phyloP scores from a whole-genome alignment of 1,140 invertebrate genomes.

The Drosophila parvula region DNA sequence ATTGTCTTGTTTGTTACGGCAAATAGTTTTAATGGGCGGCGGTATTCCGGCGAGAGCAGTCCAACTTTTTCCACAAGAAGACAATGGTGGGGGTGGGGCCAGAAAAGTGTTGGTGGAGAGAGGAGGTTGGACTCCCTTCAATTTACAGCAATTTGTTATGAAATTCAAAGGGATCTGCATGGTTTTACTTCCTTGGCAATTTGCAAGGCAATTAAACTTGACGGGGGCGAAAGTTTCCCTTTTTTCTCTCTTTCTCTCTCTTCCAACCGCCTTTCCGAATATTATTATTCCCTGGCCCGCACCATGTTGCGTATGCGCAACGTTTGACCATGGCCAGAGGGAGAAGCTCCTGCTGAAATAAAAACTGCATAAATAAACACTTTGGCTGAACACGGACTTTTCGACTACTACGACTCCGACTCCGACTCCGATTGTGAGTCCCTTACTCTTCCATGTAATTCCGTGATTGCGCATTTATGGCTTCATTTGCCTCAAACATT shows the following conservation, averaged over 20 bases:
- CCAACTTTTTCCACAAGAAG: conserved; percentile 45
- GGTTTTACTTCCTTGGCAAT: conserved; percentile 51
- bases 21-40: conserved; percentile 80
- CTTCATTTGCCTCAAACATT: conserved; percentile 75
- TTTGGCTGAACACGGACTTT: conserved; percentile 39
- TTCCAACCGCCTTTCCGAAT: not conserved
- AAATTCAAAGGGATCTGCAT: conserved; percentile 55
- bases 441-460: conserved; percentile 65
- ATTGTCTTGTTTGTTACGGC: conserved; percentile 67
- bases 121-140: conserved; percentile 21
- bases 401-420: not conserved
- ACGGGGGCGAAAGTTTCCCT: conserved; percentile 37
- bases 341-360: conserved; percentile 16
- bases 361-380: conserved; percentile 80
- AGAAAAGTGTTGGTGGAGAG: not conserved
- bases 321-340: conserved; percentile 29
- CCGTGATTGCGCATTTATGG: conserved; percentile 83
- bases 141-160: conserved; percentile 75
- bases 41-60: conserved; percentile 58
- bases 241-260: not conserved
- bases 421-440: not conserved
- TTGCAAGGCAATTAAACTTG: conserved; percentile 80
- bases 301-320: conserved; percentile 58
- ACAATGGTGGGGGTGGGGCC: conserved; percentile 6
- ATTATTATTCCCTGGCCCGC: conserved; percentile 11